phyloP scores from a whole-genome alignment of 2,797 vertebrate species.

The Sebastolobus alascanus region DNA sequence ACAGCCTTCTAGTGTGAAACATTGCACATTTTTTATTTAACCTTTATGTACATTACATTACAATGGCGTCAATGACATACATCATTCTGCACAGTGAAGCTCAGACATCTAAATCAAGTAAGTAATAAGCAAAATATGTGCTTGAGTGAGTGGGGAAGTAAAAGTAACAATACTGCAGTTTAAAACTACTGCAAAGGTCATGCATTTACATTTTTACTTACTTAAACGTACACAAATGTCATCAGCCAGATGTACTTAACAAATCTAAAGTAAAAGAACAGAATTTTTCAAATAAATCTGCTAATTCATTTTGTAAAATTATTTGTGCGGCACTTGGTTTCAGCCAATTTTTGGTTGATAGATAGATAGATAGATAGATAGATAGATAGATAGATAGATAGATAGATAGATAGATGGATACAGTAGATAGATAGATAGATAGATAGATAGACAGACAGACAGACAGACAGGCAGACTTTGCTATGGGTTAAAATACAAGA shows the following conservation, averaged over 20 bases:
- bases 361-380: too few species aligned
- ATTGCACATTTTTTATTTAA: not conserved
- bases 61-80: too few species aligned
- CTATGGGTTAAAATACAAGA: too few species aligned
- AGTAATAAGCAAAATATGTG: not conserved
- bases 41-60: too few species aligned
- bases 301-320: too few species aligned
- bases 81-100: not conserved
- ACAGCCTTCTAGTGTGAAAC: not conserved
- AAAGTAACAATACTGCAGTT: not conserved
- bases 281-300: too few species aligned
- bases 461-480: too few species aligned
- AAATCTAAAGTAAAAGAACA: not conserved
- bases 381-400: too few species aligned
- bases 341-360: too few species aligned
- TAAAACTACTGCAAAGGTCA: not conserved
- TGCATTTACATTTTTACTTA: not conserved
- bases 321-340: too few species aligned
- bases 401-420: fast-evolving
- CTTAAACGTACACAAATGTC: not conserved
- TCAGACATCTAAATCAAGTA: not conserved
- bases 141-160: not conserved
- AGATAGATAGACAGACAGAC: too few species aligned
- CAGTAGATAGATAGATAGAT: fast-evolving
- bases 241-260: too few species aligned